phyloP scores from a whole-genome alignment of 2,113 vertebrate species.

The Maccullochella peelii region DNA sequence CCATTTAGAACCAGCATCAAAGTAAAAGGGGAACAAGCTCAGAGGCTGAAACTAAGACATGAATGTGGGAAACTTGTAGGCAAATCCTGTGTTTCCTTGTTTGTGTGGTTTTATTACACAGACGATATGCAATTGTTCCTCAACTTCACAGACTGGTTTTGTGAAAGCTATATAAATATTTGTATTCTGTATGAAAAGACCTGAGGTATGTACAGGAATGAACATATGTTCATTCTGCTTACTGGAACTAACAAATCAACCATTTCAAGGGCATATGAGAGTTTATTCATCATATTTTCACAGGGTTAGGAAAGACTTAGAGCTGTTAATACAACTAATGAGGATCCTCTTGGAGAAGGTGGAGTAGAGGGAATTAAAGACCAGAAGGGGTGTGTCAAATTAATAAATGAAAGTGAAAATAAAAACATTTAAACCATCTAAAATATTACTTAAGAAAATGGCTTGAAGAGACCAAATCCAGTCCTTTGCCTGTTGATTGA shows the following conservation, averaged over 20 bases:
- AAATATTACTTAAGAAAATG: neutral
- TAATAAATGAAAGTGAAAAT: neutral
- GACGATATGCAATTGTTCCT: neutral
- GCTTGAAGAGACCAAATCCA: neutral
- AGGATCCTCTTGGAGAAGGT: neutral
- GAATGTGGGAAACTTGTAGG: constrained; percentile 4
- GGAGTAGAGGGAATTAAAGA: too few species aligned
- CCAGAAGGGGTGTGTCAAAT: neutral
- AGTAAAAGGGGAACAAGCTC: constrained; percentile 27
- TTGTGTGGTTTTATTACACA: constrained; percentile 52
- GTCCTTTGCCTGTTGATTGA: neutral
- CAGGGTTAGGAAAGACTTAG: neutral
- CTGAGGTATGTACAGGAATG: neutral
- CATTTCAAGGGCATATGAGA: neutral
- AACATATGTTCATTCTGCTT: neutral
- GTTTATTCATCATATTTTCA: neutral
- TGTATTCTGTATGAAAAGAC: neutral
- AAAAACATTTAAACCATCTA: neutral
- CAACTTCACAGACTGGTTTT: constrained; percentile 30
- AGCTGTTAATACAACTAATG: neutral
- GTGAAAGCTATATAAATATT: constrained; percentile 1
- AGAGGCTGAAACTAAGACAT: constrained; percentile 29
- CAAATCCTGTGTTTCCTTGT: constrained; percentile 45
- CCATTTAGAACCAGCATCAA: neutral
- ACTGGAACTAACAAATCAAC: neutral